Base-by-base conservation (phyloP, 92 coral and sea anemone species). In the Paragorgia papillata region DNA sequence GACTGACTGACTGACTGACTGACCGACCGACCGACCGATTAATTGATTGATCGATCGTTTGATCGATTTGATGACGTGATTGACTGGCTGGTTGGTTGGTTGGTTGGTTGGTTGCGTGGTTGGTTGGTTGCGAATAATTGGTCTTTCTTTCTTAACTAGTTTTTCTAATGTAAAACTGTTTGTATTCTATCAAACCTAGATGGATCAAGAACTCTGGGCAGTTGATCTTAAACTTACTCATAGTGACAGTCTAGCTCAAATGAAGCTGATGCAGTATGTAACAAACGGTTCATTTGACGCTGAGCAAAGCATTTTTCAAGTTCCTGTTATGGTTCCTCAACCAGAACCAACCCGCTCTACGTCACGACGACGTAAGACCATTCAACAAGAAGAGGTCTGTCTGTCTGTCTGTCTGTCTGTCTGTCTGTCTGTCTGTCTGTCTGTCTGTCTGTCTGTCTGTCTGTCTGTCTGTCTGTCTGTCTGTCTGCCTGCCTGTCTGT, bases 181-280 rank as follows among this genome's bases (percentile, higher is more conserved):
- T 9, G 35, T 62, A 53, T 54, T 21, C 19, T 15, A 32, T 24
- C 14, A 0, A n/a, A 32, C 22, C 27, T 85, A 91, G 97, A 74
- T 86, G 88, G 66, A 49, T 30, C 97, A 91, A 76, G 80, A 71
- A 12, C 50, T 88, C 33, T 93, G 97, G 97, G 97, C 97, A 0
- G 91, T 93, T 24, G 97, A 93, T 56, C 85, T 93, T 33, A 93
- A 93, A 79, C 79, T 93, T 19, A 85, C 87, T 35, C 89, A 93
- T 77, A 93, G 97, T 73, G 97, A 93, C 71, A 93, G 94, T 28
- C 75, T 90, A 86, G 89, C 97, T n/a, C 87, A 90, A 91, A 79
- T 96, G 39, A 89, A 82, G 62, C 91, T 93, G 19, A 90, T 91
- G 90, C 75, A 85, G 35, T 93, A 93, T 69, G 97, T 93, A 34